A percentile compares a stretch with the other conserved stretches of the same genome.
These are phyloP conservation scores for Pseudochaenichthys georgianus DNA, from an alignment of 2,797 vertebrate genomes.

Conservation along the genomic window DNA sequence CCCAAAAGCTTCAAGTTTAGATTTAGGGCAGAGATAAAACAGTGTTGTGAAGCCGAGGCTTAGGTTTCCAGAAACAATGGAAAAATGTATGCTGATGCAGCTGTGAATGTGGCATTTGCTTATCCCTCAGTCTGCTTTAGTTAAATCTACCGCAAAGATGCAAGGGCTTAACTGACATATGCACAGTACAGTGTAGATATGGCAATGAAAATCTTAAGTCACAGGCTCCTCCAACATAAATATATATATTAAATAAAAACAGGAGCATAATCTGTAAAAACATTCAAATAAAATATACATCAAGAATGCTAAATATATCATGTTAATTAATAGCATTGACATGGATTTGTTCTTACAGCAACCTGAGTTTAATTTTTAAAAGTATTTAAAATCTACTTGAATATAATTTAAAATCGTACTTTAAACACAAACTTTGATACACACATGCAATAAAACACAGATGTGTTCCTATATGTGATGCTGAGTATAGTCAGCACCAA, in stretches of 20 bases:
- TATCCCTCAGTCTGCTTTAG: conserved; percentile 28
- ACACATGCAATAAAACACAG: conserved; percentile 1
- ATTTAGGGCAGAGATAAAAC: conserved; percentile 76
- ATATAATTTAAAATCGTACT: no score
- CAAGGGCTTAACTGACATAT: neutral
- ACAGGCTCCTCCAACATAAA: no score
- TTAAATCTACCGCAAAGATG: conserved; percentile 15
- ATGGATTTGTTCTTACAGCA: neutral
- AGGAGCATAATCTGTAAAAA: neutral
- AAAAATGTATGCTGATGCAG: conserved; percentile 51
- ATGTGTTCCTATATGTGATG: neutral
- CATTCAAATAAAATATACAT: neutral
- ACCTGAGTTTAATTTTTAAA: neutral
- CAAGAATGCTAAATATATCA: neutral
- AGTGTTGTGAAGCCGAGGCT: neutral
- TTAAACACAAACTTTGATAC: neutral
- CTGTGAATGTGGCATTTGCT: conserved; percentile 31
- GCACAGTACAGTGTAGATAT: no score
- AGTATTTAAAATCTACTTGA: no score
- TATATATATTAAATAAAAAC: no score
- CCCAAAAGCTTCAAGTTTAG: conserved; percentile 54
- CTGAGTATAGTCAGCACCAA: neutral
- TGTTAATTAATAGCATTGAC: no score
- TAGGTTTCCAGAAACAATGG: conserved; percentile 46
- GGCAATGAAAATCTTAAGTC: no score